Evolutionary conservation across 1,140 invertebrate species (phyloP).

Genomic region (Ceratina calcarata): DNA sequence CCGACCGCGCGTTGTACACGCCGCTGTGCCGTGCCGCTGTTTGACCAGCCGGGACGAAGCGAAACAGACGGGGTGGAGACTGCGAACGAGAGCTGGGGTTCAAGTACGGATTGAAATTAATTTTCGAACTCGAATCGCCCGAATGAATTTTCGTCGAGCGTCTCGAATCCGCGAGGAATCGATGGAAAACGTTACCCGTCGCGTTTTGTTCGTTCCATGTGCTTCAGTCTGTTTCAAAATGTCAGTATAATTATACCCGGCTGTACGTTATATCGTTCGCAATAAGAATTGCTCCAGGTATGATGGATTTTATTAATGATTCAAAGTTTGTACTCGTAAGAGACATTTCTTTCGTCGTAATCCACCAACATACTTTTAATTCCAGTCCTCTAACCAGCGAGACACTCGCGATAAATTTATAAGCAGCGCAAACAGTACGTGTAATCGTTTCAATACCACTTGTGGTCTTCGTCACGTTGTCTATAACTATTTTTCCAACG

Average conservation of each 20-base stretch:
- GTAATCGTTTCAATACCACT: neutral
- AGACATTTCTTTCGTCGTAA: too few species aligned
- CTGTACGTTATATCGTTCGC: too few species aligned
- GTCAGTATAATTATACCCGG: too few species aligned
- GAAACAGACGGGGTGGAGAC: neutral
- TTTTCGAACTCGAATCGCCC: slow-evolving; percentile 44
- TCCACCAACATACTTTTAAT: too few species aligned
- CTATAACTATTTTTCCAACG: slow-evolving; percentile 36
- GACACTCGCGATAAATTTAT: neutral
- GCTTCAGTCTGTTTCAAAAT: neutral
- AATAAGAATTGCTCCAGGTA: too few species aligned
- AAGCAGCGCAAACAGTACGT: neutral
- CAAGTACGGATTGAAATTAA: slow-evolving; percentile 54
- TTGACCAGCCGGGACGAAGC: slow-evolving; percentile 41
- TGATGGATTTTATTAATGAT: too few species aligned
- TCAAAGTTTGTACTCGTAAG: too few species aligned
- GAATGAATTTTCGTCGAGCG: slow-evolving; percentile 38
- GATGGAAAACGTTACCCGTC: slow-evolving; percentile 3
- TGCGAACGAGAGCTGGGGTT: neutral
- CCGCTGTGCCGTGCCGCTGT: neutral
- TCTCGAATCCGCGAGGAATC: slow-evolving; percentile 15
- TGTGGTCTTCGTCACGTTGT: neutral
- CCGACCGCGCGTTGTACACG: slow-evolving; percentile 34
- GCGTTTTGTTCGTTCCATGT: neutral
- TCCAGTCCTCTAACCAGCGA: neutral